Evolutionary conservation across 2,888 invertebrate genomes (phyloP).

Genomic region (Epinotia nisella): DNA sequence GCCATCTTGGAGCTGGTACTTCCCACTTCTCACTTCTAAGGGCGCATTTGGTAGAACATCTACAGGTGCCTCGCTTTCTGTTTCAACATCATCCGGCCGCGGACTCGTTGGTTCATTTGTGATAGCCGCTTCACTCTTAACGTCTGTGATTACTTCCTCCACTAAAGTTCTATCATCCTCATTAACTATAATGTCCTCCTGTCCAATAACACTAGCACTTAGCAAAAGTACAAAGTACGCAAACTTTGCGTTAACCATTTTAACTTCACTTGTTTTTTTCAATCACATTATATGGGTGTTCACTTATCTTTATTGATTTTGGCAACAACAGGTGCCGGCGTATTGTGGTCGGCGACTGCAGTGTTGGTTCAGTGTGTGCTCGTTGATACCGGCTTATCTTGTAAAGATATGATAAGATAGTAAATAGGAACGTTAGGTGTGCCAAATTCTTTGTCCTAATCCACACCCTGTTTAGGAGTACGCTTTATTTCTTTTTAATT

Average conservation of each 20-base stretch:
- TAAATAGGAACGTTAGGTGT: slow-evolving; percentile 81
- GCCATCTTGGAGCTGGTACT: slow-evolving; percentile 73
- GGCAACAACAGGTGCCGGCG: slow-evolving; percentile 70
- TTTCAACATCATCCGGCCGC: slow-evolving; percentile 48
- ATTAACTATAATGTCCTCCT: slow-evolving; percentile 62
- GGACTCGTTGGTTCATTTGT: slow-evolving; percentile 41
- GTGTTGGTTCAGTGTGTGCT: slow-evolving; percentile 71
- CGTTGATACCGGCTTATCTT: slow-evolving; percentile 77
- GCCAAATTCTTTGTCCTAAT: slow-evolving; percentile 84
- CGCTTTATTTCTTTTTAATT: slow-evolving; percentile 43
- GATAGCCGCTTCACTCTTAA: slow-evolving; percentile 36
- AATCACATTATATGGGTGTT: slow-evolving; percentile 68
- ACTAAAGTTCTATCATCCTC: slow-evolving; percentile 59
- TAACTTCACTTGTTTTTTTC: slow-evolving; percentile 60
- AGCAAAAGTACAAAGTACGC: slow-evolving; percentile 67
- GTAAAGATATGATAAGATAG: slow-evolving; percentile 80
- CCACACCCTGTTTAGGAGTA: slow-evolving; percentile 48
- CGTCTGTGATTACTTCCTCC: slow-evolving; percentile 47
- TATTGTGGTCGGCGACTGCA: slow-evolving; percentile 72
- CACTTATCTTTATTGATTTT: slow-evolving; percentile 62
- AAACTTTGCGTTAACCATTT: slow-evolving; percentile 72
- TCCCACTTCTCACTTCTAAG: slow-evolving; percentile 72
- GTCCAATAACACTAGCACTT: slow-evolving; percentile 73
- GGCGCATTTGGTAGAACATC: slow-evolving; percentile 61
- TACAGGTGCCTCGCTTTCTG: slow-evolving; percentile 50